These are phyloP conservation scores for Bryconaethiops microstoma DNA, from an alignment of 2,797 vertebrate genomes.

Conservation along the genomic window DNA sequence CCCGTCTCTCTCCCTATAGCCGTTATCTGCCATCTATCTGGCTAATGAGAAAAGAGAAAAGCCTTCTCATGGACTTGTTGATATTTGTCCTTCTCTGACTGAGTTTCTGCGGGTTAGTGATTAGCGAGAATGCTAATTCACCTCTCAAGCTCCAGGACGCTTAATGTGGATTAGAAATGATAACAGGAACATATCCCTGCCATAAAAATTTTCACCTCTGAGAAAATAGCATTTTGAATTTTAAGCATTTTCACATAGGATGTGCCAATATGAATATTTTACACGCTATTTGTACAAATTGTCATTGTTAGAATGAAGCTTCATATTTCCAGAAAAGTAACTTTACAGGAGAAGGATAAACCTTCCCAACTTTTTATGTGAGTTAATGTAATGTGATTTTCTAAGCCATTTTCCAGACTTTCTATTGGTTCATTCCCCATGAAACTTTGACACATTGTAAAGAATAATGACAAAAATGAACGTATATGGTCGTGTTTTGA, in stretches of 20 bases:
- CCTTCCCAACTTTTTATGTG: too few species aligned
- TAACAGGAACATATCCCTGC: conserved; percentile 54
- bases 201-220: conserved; percentile 12
- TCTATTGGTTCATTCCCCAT: too few species aligned
- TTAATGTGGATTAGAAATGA: conserved; percentile 68
- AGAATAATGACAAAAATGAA: too few species aligned
- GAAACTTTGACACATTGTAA: too few species aligned
- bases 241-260: not conserved
- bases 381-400: too few species aligned
- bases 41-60: conserved; percentile 80
- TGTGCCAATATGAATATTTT: not conserved
- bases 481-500: too few species aligned
- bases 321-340: too few species aligned
- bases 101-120: conserved; percentile 73
- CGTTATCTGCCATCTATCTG: conserved; percentile 81
- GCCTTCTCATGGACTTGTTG: conserved; percentile 76
- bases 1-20: conserved; percentile 66
- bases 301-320: too few species aligned
- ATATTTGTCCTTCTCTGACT: conserved; percentile 77
- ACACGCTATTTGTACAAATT: not conserved
- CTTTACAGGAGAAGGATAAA: too few species aligned
- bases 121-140: conserved; percentile 67
- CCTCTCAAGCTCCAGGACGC: conserved; percentile 61
- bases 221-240: not conserved
- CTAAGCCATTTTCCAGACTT: too few species aligned